Evolutionary conservation across 2,113 vertebrate species (phyloP).

Genomic region (Phoxinus phoxinus): DNA sequence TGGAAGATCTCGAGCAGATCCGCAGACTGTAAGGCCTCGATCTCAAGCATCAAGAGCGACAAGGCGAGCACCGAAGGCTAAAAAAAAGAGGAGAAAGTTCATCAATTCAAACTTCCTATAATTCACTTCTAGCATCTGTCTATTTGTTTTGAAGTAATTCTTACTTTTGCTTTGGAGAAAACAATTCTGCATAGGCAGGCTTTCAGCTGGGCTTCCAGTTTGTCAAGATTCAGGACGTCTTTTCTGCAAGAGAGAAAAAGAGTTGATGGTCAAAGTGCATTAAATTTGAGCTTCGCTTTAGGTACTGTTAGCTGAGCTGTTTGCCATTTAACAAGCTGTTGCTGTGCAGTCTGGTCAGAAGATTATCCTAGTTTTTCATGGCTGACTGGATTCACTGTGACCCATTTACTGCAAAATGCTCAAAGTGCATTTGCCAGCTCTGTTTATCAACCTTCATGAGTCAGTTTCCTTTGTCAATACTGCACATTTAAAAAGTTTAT

Average conservation of each 20-base stretch:
- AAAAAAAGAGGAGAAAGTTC: conserved; percentile 17
- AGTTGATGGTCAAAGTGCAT: not conserved
- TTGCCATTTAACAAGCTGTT: not conserved
- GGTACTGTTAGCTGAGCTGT: not conserved
- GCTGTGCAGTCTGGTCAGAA: not conserved
- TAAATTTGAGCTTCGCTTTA: not conserved
- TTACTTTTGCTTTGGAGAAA: conserved; percentile 98
- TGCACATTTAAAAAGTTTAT: not conserved
- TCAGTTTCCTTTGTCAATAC: not conserved
- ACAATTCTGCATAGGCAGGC: conserved; percentile 91
- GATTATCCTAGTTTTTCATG: not conserved
- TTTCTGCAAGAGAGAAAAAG: conserved; percentile 77
- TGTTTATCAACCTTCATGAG: not conserved
- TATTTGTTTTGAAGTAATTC: conserved; percentile 50
- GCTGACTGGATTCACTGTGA: not conserved
- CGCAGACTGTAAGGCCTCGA: conserved; percentile 83
- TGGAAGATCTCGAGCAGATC: conserved; percentile 88
- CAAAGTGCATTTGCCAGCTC: conserved; percentile 27
- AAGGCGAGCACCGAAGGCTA: conserved; percentile 94
- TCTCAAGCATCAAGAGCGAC: conserved; percentile 91
- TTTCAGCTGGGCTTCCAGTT: conserved; percentile 95
- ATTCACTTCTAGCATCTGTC: not conserved
- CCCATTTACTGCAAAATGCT: conserved; percentile 21
- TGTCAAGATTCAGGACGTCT: conserved; percentile 87
- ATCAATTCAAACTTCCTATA: not conserved